phyloP scores from a whole-genome alignment of 2,797 vertebrate genomes.

The Tragopan temminckii region DNA sequence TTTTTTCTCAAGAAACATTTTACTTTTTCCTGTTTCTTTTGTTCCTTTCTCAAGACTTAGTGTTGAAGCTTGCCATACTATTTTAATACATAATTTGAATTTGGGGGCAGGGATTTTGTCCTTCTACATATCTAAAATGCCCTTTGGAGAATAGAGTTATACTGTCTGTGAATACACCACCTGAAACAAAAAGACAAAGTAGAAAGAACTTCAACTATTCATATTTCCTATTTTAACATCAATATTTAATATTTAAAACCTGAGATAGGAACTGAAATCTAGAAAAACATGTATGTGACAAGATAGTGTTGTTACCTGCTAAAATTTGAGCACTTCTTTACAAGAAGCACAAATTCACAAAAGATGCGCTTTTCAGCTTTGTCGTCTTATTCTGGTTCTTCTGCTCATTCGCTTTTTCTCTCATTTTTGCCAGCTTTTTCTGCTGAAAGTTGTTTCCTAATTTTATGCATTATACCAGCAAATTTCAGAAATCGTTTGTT shows the following conservation, averaged over 20 bases:
- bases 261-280: neutral
- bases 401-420: neutral
- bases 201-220: neutral
- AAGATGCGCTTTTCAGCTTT: neutral
- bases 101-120: neutral
- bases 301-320: neutral
- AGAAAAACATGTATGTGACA: neutral
- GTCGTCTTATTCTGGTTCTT: neutral
- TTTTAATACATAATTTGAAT: neutral
- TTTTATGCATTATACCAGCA: constrained; percentile 4
- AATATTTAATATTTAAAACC: neutral
- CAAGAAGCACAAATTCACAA: neutral
- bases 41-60: neutral
- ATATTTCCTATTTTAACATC: neutral
- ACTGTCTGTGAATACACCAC: neutral
- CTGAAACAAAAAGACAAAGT: neutral
- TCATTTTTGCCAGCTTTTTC: neutral
- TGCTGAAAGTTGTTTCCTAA: neutral
- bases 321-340: neutral
- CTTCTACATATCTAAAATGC: neutral
- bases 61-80: neutral
- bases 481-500: neutral
- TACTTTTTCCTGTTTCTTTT: constrained; percentile 23
- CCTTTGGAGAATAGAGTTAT: neutral
- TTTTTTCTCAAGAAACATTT: neutral